Evolutionary conservation across 2,113 vertebrate species (phyloP).

Genomic region (Psettodes erumei): DNA sequence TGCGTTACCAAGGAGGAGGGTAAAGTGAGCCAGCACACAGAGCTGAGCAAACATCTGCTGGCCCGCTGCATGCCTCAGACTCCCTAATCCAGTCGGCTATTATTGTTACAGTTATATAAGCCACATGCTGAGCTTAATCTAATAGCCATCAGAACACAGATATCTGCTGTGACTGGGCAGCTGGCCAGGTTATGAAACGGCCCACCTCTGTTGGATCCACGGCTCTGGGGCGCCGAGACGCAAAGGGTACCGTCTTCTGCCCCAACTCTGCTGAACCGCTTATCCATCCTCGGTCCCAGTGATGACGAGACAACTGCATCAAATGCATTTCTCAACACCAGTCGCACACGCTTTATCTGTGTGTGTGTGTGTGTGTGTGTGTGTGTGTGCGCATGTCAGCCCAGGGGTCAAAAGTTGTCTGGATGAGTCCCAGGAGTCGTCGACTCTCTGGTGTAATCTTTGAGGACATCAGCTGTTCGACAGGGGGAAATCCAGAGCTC

Average conservation of each 20-base stretch:
- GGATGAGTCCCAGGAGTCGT: no score
- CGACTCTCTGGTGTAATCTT: no score
- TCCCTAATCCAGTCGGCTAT: conserved; percentile 59
- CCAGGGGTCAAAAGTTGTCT: no score
- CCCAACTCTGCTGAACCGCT: not conserved
- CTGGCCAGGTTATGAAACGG: conserved; percentile 30
- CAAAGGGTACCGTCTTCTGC: not conserved
- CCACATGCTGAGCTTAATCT: conserved; percentile 49
- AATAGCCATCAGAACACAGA: conserved; percentile 38
- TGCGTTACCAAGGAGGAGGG: conserved; percentile 57
- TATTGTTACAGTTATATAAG: conserved; percentile 72
- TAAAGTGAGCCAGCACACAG: conserved; percentile 41
- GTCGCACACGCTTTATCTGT: no score
- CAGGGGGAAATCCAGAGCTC: conserved; percentile 52
- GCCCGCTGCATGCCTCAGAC: conserved; percentile 54
- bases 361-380: no score
- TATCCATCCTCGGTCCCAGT: not conserved
- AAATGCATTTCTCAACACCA: no score
- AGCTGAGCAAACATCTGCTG: conserved; percentile 75
- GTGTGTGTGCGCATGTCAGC: no score
- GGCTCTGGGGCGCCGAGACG: conserved; percentile 7
- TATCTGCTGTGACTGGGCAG: conserved; percentile 27
- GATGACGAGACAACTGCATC: not conserved
- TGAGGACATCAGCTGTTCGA: no score
- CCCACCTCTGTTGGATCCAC: conserved; percentile 2